A percentile compares a stretch with the other conserved stretches of the same genome.
Conservation (phyloP, 2,888 invertebrate genomes). For the Stenichneumon culpator region DNA sequence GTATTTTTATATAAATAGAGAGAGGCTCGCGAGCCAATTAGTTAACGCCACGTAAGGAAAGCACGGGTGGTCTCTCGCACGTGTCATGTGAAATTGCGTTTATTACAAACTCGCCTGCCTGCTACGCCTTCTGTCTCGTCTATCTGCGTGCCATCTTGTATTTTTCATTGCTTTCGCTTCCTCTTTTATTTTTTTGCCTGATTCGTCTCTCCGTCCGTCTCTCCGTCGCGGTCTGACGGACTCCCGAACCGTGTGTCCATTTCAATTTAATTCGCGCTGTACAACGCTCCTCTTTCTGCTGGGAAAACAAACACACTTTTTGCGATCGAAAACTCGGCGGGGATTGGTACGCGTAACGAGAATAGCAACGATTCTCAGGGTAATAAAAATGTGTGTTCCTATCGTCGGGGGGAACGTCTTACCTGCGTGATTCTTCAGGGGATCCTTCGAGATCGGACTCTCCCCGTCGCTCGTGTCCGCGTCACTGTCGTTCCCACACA, state of each 20-base stretch:
- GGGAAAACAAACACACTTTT: slow-evolving; percentile 13
- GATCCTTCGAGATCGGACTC: slow-evolving; percentile 81
- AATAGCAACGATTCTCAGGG: slow-evolving; percentile 63
- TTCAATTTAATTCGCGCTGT: neutral
- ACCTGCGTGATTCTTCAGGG: slow-evolving; percentile 82
- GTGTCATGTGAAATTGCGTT: slow-evolving; percentile 71
- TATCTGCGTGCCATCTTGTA: slow-evolving; percentile 59
- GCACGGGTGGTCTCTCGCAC: slow-evolving; percentile 71
- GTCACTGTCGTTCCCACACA: slow-evolving; percentile 83
- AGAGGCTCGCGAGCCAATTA: slow-evolving; percentile 67
- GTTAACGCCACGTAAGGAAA: slow-evolving; percentile 69
- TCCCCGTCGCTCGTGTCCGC: slow-evolving; percentile 83
- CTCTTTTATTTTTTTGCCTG: slow-evolving; percentile 23
- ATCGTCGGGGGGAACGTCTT: slow-evolving; percentile 51
- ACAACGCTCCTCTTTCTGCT: neutral
- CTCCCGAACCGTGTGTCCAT: slow-evolving; percentile 42
- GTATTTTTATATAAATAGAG: slow-evolving; percentile 30
- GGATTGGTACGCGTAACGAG: slow-evolving; percentile 38
- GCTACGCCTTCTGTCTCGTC: slow-evolving; percentile 20
- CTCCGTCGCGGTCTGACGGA: slow-evolving; percentile 60
- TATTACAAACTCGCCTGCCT: slow-evolving; percentile 56
- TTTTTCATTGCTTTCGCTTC: slow-evolving; percentile 36
- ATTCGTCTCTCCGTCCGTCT: slow-evolving; percentile 17
- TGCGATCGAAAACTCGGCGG: neutral
- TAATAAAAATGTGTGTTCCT: slow-evolving; percentile 50